A percentile compares a stretch with the other conserved stretches of the same genome.
Evolutionary conservation across 1,140 invertebrate genomes (phyloP).

Genomic region (Zaprionus davidi): DNA sequence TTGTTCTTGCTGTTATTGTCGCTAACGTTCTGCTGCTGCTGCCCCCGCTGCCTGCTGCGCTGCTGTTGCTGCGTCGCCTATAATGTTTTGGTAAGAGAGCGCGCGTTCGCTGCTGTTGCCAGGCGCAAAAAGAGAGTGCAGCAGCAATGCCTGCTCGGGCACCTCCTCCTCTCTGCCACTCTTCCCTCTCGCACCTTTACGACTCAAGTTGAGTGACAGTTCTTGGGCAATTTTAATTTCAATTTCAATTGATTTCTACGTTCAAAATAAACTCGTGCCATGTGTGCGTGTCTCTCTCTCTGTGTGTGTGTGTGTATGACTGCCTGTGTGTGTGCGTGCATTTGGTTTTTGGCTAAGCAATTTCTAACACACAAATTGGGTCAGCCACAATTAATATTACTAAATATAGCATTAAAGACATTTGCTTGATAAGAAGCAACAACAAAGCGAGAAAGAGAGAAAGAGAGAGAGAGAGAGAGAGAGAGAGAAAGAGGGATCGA

Average conservation of each 20-base stretch:
- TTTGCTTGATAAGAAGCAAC: constrained; percentile 20
- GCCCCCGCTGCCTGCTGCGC: constrained; percentile 10
- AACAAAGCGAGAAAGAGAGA: background rate
- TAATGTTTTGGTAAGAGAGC: constrained; percentile 25
- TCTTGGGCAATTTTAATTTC: constrained; percentile 69
- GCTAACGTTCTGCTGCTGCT: too few species aligned
- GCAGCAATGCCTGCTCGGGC: constrained; percentile 9
- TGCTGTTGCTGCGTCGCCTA: background rate
- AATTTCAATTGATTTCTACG: constrained; percentile 73
- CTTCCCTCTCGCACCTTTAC: constrained; percentile 11
- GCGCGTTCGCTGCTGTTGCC: constrained; percentile 37
- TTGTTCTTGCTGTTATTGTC: background rate
- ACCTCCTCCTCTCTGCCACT: background rate
- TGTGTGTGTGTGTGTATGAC: constrained; percentile 20
- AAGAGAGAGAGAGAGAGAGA: background rate
- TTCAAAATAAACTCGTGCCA: constrained; percentile 57
- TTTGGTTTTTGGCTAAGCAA: constrained; percentile 54
- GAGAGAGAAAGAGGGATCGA: too few species aligned
- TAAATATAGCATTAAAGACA: constrained; percentile 69
- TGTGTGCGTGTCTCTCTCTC: constrained; percentile 6
- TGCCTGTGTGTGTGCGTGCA: constrained; percentile 11
- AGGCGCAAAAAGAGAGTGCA: constrained; percentile 45
- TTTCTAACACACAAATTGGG: constrained; percentile 66
- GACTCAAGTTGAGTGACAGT: constrained; percentile 45
- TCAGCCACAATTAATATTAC: constrained; percentile 74